These are phyloP conservation scores for Rhodophaea formosa DNA, from an alignment of 2,888 invertebrate species.

Conservation along the genomic window DNA sequence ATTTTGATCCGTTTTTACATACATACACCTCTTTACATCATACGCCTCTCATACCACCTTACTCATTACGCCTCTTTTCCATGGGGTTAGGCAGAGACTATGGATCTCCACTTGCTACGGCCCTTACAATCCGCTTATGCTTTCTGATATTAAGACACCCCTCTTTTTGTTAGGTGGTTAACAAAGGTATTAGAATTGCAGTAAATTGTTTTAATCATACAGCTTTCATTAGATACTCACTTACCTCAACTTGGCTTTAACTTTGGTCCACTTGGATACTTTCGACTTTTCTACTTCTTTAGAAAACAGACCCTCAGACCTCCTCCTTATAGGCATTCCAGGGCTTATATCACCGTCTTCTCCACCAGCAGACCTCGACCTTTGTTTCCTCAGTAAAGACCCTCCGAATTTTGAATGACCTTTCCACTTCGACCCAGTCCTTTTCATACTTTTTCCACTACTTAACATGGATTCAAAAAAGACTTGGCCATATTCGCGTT, in stretches of 20 bases:
- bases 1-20: too few species aligned
- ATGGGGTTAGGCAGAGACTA: too few species aligned
- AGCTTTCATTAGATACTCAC: conserved; percentile 57
- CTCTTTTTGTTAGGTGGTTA: too few species aligned
- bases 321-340: conserved; percentile 61
- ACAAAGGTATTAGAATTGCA: too few species aligned
- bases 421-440: conserved; percentile 76
- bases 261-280: conserved; percentile 93
- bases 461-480: conserved; percentile 84
- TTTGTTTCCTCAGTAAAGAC: conserved; percentile 79
- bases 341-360: conserved; percentile 78
- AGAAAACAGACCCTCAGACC: conserved; percentile 63
- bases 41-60: too few species aligned
- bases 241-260: conserved; percentile 93
- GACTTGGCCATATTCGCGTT: conserved; percentile 83
- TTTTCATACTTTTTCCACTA: conserved; percentile 75
- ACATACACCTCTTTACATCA: too few species aligned
- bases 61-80: too few species aligned
- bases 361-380: conserved; percentile 85
- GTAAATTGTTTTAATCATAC: too few species aligned
- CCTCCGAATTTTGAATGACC: conserved; percentile 70
- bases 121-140: too few species aligned
- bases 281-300: conserved; percentile 80
- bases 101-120: too few species aligned
- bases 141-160: too few species aligned